Base-by-base conservation (phyloP, 2,113 vertebrate species). In the Xyrauchen texanus region DNA sequence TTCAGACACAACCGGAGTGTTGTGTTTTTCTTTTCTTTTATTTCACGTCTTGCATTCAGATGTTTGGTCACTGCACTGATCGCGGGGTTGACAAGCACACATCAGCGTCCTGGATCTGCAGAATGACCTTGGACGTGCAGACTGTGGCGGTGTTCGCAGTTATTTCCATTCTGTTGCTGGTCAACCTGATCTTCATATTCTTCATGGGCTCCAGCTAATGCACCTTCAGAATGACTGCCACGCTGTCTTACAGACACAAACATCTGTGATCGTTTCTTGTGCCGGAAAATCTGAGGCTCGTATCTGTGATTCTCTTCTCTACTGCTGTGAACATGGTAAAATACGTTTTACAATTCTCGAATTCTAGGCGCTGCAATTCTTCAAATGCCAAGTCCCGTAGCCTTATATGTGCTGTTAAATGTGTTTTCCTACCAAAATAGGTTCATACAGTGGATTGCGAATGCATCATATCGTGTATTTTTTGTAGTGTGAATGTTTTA, bases 41-140 rank as follows among this genome's bases (percentile, higher is more conserved):
- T 34, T 34, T 34, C 3, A 34, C 21, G 21, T 79, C 3, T 34
- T 49, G 77, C 66, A 57, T 44, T 5, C 81, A 90, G 90, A 91
- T 80, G 83, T 93, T 94, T 93, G 93, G 94, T 94, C 92, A 93
- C 94, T 93, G 93, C 91, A 91, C 91, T 93, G 94, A 93, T 9
- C 52, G 70, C 61, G 13, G 61, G 44, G 34, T 47, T 47, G 69
- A 58, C 47, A 78, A 34, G 93, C 91, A 89, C 92, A 5, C 42
- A 44, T 46, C 49, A 92, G 86, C 93, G 91, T 86, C 92, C 94
- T 76, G 92, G 95, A 91, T 93, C 94, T 95, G 94, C 94, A 95
- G 93, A 93, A 95, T 96, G 95, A 95, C 95, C 94, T 93, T 96
- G 95, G 94, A 96, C 93, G 93, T 94, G 85, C 94, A 95, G 91